Percentiles rank a stretch among this genome's conserved stretches.
These are phyloP conservation scores for Chaetogeoica ovagalla DNA, from an alignment of 2,888 invertebrate species.

Conservation along the genomic window DNA sequence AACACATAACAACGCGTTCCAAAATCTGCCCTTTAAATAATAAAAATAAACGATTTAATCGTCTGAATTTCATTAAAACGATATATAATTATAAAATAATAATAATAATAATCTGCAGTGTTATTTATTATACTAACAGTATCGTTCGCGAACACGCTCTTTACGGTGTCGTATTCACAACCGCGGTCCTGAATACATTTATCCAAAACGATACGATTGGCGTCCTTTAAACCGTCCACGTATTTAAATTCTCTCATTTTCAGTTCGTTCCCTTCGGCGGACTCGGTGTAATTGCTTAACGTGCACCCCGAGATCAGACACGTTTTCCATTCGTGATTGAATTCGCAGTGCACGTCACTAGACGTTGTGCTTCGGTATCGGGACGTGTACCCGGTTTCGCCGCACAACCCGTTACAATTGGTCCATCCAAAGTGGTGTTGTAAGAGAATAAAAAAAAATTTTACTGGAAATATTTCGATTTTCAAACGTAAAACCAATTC, in stretches of 20 bases:
- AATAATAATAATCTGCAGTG: background rate
- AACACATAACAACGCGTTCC: constrained; percentile 37
- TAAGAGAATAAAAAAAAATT: background rate
- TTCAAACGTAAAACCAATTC: background rate
- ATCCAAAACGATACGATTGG: background rate
- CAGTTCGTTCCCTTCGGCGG: constrained; percentile 16
- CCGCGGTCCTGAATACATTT: constrained; percentile 6
- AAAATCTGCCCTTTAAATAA: constrained; percentile 15
- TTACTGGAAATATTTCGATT: background rate
- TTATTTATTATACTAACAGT: constrained; percentile 5
- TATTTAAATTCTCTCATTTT: constrained; percentile 14
- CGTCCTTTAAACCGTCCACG: background rate
- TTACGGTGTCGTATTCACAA: constrained; percentile 9
- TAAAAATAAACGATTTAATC: background rate
- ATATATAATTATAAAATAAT: background rate
- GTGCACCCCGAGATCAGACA: constrained; percentile 15
- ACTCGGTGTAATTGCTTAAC: background rate
- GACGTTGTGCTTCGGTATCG: background rate
- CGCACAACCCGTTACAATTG: constrained; percentile 22
- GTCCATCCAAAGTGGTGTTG: constrained; percentile 31
- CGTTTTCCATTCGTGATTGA: constrained; percentile 44
- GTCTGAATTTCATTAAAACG: background rate
- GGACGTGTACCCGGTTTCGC: constrained; percentile 25
- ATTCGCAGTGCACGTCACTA: background rate
- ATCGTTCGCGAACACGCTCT: background rate